Evolutionary conservation across 92 coral and sea anemone genomes (phyloP).

Genomic region (Porites rus): DNA sequence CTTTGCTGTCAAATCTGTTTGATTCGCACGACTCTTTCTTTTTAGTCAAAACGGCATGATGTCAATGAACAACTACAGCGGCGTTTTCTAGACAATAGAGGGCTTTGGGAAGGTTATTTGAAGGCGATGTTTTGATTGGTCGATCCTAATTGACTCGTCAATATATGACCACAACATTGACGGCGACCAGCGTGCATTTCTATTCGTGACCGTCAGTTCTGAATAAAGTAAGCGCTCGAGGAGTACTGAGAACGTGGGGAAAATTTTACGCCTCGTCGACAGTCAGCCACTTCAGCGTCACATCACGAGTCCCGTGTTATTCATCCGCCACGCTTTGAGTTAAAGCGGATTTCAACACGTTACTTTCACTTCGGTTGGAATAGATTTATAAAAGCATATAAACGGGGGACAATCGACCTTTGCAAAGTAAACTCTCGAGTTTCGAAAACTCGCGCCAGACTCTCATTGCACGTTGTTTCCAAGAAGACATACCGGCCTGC

Average conservation of each 20-base stretch:
- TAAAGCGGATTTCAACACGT: slow-evolving; percentile 15
- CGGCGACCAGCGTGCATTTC: slow-evolving; percentile 29
- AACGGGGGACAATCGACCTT: background rate
- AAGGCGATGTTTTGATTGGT: slow-evolving; percentile 59
- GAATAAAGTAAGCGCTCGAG: background rate
- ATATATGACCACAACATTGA: slow-evolving; percentile 32
- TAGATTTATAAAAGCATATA: background rate
- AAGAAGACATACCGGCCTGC: slow-evolving; percentile 4
- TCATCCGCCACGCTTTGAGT: background rate
- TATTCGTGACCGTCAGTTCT: slow-evolving; percentile 35
- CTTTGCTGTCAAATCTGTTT: slow-evolving; percentile 40
- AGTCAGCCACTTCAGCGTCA: slow-evolving; percentile 3
- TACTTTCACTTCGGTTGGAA: background rate
- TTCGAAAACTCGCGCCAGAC: slow-evolving; percentile 52
- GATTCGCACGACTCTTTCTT: slow-evolving; percentile 15
- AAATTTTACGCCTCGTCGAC: slow-evolving; percentile 1
- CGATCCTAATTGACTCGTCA: slow-evolving; percentile 57
- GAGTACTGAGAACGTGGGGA: background rate
- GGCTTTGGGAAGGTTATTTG: slow-evolving; percentile 23
- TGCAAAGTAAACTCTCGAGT: slow-evolving; percentile 37
- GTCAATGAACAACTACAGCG: slow-evolving; percentile 11
- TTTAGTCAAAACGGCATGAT: slow-evolving; percentile 32
- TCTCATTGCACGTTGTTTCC: background rate
- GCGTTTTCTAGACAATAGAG: slow-evolving; percentile 32
- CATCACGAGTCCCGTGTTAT: slow-evolving; percentile 28